Conservation (phyloP, 2,888 invertebrate genomes). For the Pollenia labialis region DNA sequence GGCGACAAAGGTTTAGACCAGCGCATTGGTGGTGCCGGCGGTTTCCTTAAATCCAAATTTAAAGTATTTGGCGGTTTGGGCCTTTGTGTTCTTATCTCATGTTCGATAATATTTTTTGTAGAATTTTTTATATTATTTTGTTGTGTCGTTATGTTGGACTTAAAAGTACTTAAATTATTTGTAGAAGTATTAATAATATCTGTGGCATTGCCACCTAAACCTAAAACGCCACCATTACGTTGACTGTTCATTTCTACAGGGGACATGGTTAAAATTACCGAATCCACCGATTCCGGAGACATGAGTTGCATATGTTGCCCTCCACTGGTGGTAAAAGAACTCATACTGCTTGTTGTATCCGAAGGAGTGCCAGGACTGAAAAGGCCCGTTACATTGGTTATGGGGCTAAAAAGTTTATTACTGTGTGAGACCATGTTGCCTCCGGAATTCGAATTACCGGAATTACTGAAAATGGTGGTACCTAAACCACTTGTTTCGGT, state of each 20-base stretch:
- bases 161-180: constrained; percentile 87
- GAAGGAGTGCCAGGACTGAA: constrained; percentile 86
- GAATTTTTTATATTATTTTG: constrained; percentile 72
- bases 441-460: constrained; percentile 78
- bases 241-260: constrained; percentile 85
- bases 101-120: constrained; percentile 81
- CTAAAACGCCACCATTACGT: constrained; percentile 74
- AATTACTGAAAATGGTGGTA: constrained; percentile 83
- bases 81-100: constrained; percentile 87
- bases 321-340: constrained; percentile 88
- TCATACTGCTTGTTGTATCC: constrained; percentile 89
- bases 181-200: constrained; percentile 72
- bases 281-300: constrained; percentile 86
- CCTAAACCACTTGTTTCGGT: constrained; percentile 84
- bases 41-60: constrained; percentile 87
- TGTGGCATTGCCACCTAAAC: constrained; percentile 73
- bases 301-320: constrained; percentile 83
- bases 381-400: constrained; percentile 77
- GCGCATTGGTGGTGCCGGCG: constrained; percentile 93
- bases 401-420: constrained; percentile 74
- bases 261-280: constrained; percentile 91
- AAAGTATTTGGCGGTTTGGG: constrained; percentile 93
- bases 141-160: constrained; percentile 84
- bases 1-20: constrained; percentile 91
- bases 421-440: constrained; percentile 75